Base-by-base conservation (phyloP, 2,113 vertebrate genomes). In the Arenaria interpres region DNA sequence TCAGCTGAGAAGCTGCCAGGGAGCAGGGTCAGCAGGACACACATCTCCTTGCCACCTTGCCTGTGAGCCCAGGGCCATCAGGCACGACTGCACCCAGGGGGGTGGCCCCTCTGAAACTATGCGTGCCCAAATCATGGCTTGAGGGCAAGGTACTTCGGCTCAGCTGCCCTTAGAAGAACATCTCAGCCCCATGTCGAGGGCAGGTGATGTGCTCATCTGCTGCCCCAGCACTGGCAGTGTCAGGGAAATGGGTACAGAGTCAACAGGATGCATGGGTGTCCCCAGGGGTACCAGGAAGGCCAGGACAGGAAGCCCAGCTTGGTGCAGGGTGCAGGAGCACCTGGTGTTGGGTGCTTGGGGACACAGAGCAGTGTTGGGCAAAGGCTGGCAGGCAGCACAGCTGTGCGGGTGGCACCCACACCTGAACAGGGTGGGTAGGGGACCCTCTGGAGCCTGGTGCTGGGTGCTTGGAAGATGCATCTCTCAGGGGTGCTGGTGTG, bases 211-310 rank as follows among this genome's bases (percentile, higher is more conserved):
- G 22, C 83, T 30, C 33, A 46, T 41, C 33, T 21, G 30, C 48
- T 85, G 67, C 28, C 37, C 28, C 51, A 60, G 28, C 45, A 63
- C 8, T 1, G 2, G 12, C 67, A 60, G 46, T 2, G 5, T 20
- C 41, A 48, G 27, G 41, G 32, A 35, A 33, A 50, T 6, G 33
- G 35, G 48, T 32, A 53, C 17, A 46, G 66, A 14, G 60, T n/a
- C 35, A 54, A n/a, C 20, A 33, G 45, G 72, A 22, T 24, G 28
- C 13, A 1, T 0, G 5, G 25, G 15, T 56, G 32, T 45, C 22
- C 46, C 11, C 3, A 18, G 22, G 0, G 0, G 41, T 75, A 46
- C 10, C 23, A 27, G 76, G 39, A 41, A 50, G 32, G 35, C 13
- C 1, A 1, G 21, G 19, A 15, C 28, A 66, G 37, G 59, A 53